Evolutionary conservation across 2,113 vertebrate species (phyloP), one percentile per base, ranked within the genome.

Genomic region (Engraulis encrasicolus): DNA sequence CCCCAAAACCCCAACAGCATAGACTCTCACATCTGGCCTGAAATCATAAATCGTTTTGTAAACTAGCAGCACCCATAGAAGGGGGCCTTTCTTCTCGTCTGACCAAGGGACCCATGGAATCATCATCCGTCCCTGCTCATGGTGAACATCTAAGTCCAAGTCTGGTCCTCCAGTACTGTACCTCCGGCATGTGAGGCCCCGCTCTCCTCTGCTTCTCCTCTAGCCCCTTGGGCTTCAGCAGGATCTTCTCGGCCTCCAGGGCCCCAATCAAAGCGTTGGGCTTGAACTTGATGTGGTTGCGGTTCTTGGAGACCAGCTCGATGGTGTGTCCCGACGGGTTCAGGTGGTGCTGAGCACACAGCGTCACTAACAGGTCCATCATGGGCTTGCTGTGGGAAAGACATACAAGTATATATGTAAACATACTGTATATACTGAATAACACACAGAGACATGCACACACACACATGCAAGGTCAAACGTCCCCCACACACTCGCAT

Each of bases 331-430:
- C 92, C 19, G 98, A 97, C 6, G 98, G 98, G 91, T 98, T 99
- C 93, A 99, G 95, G 91, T 95, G 98, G 92, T 99, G 97, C 83
- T 96, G 95, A 36, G 96, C 97, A 90, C 98, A 99, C 61, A 99
- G 96, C 82, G 95, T 97, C 85, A 99, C 95, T 80, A 99, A 85
- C 54, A 99, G 94, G 91, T 99, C 98, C 97, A 99, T 99, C 90
- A 97, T 94, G 36, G 98, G 97, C 91, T 98, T 97, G 91, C 98
- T 99, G 92, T 80, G 93, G 93, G 90, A 93, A 49, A 87, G 34
- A 85, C 82, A 50, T 40, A 27, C 2, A 50, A 38, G 78, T 2
- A n/a, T n/a, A n/a, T n/a, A n/a, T n/a, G n/a, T n/a, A n/a, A n/a
- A n/a, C n/a, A n/a, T n/a, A n/a, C n/a, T n/a, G n/a, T n/a, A n/a